Base-by-base conservation (phyloP, 2,113 vertebrate genomes). In the Fregata magnificens region DNA sequence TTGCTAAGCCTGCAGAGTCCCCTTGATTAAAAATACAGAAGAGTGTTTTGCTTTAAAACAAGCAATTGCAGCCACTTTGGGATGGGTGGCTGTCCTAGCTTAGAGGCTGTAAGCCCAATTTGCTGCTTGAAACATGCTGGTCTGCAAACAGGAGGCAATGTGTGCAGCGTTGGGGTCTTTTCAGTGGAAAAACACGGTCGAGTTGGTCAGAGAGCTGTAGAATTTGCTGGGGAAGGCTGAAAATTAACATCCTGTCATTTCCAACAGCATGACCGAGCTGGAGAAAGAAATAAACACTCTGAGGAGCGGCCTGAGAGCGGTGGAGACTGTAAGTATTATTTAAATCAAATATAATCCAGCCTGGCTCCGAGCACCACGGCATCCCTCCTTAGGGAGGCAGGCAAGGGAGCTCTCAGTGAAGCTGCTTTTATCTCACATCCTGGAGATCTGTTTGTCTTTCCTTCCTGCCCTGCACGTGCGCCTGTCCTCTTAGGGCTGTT, bases 201-300 rank as follows among this genome's bases (percentile, higher is more conserved):
- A 7, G 25, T 82, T 79, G 29, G 13, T 86, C 4, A 1, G 44
- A 82, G 29, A 81, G 15, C 38, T 83, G 67, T 80, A 79, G 55
- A 74, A 56, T 82, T 62, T 91, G 32, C 73, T 85, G 44, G 18
- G 28, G n/a, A 82, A 86, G 45, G 45, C 62, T 90, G 62, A 67
- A 94, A 94, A 96, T 92, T 97, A 93, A 98, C 80, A 62, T 95
- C 38, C 82, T 97, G 50, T 88, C 74, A 40, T 97, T 98, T 98
- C 93, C 81, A 93, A 95, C 98, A 99, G 99, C 97, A 99, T 99
- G 99, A 99, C 99, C 0, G 99, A 99, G 97, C 97, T 99, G 98
- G 99, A 99, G 96, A 99, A 99, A 97, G 99, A 99, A 97, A 99
- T 99, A 79, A 98, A 98, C 88, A 99, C 98, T 89, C 95, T 99